phyloP scores from a whole-genome alignment of 2,113 vertebrate species.

The Seriola dumerili region DNA sequence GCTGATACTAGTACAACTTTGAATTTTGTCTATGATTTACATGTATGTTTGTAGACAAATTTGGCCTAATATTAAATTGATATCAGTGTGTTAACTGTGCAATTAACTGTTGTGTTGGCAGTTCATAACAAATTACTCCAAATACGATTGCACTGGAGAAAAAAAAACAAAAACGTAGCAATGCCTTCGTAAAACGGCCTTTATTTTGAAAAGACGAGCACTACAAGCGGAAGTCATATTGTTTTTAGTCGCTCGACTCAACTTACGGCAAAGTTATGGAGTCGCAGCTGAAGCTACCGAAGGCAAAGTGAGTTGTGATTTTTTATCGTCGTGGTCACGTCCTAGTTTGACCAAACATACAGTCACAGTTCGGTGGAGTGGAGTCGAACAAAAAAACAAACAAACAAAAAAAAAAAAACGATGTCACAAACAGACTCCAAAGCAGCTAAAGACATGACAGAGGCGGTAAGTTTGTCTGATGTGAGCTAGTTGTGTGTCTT shows the following conservation, averaged over 20 bases:
- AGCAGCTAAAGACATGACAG: conserved; percentile 70
- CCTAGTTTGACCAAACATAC: neutral
- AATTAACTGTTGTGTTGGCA: neutral
- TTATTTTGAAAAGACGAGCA: conserved; percentile 51
- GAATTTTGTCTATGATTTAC: neutral
- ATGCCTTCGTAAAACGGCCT: neutral
- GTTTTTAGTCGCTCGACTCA: neutral
- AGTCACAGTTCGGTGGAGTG: accelerated
- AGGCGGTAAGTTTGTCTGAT: conserved; percentile 64
- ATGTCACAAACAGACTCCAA: conserved; percentile 74
- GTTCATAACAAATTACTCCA: neutral
- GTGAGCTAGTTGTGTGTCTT: neutral
- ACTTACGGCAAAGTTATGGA: conserved; percentile 56
- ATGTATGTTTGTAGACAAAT: neutral
- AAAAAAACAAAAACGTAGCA: no score
- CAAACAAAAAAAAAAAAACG: neutral
- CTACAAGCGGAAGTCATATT: conserved; percentile 27
- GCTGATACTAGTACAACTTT: neutral
- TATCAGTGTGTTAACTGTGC: neutral
- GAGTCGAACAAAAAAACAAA: no score
- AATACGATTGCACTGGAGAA: neutral
- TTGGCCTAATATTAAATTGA: neutral
- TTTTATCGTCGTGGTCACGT: neutral
- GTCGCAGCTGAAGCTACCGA: neutral
- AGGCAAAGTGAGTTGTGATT: neutral